Evolutionary conservation across 2,797 vertebrate genomes (phyloP).

Genomic region (Cryptoblepharus egeriae): DNA sequence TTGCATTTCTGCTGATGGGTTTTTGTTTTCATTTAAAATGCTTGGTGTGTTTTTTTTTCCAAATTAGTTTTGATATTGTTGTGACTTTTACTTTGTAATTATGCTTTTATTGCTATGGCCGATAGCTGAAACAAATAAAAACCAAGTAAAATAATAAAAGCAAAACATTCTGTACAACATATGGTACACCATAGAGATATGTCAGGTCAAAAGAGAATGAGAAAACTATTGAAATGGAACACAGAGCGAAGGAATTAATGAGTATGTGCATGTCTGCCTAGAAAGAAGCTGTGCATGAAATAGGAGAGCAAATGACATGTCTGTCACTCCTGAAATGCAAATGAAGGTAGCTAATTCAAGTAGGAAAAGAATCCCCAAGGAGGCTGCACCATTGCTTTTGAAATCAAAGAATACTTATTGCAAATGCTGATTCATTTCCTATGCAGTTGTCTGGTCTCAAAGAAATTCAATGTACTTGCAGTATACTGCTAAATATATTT

Average conservation of each 20-base stretch:
- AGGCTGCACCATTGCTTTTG: neutral
- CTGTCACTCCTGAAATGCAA: constrained; percentile 1
- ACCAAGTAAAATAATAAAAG: neutral
- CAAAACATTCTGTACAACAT: neutral
- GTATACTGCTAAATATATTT: neutral
- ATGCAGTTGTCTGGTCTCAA: neutral
- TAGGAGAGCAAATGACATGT: neutral
- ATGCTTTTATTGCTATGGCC: neutral
- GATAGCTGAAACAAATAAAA: constrained; percentile 8
- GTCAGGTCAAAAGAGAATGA: constrained; percentile 17
- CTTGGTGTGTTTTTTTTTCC: neutral
- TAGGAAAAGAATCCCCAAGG: neutral
- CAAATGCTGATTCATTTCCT: neutral
- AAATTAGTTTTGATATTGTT: neutral
- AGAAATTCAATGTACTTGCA: neutral
- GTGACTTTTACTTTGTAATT: neutral
- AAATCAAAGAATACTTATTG: constrained; percentile 8
- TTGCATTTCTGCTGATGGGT: neutral
- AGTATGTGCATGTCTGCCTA: constrained; percentile 10
- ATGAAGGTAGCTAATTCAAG: constrained; percentile 5
- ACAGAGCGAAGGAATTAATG: neutral
- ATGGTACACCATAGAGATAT: neutral
- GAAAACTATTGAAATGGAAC: constrained; percentile 7
- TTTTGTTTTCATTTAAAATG: constrained; percentile 3
- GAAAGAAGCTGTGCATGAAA: constrained; percentile 16